Conservation (phyloP, 2,888 invertebrate genomes). For the Phaonia tiefii region DNA sequence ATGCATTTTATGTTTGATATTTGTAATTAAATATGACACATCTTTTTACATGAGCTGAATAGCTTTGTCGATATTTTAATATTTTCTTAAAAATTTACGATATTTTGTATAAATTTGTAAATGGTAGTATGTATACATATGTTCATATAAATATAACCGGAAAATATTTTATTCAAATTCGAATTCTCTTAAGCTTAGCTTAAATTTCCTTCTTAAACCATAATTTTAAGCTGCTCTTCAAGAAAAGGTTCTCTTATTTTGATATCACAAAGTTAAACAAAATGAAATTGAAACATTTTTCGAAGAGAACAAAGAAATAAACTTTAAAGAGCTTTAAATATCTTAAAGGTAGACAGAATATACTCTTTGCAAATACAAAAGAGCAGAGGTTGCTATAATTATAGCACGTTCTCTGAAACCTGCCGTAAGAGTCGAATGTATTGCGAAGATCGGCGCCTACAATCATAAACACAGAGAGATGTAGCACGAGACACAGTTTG, state of each 20-base stretch:
- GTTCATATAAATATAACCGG: too few relatives aligned
- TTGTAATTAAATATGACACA: too few relatives aligned
- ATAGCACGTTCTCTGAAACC: constrained; percentile 49
- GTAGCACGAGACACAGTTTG: constrained; percentile 43
- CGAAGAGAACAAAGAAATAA: constrained; percentile 30
- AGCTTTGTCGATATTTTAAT: too few relatives aligned
- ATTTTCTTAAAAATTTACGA: too few relatives aligned
- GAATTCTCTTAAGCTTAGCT: too few relatives aligned
- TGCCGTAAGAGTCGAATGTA: constrained; percentile 26
- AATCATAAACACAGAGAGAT: not conserved
- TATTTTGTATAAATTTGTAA: too few relatives aligned
- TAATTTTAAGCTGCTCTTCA: constrained; percentile 13
- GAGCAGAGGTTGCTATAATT: constrained; percentile 39
- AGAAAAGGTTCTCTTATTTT: not conserved
- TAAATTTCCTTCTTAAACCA: too few relatives aligned
- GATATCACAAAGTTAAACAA: constrained; percentile 1
- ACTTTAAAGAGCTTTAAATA: constrained; percentile 41
- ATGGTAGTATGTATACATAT: too few relatives aligned
- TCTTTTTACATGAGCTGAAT: too few relatives aligned
- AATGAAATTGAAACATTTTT: constrained; percentile 64
- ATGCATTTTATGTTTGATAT: too few relatives aligned
- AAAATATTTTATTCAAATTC: too few relatives aligned
- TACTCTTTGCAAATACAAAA: constrained; percentile 34
- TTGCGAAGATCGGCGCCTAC: constrained; percentile 11
- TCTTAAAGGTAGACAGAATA: not conserved